These are phyloP conservation scores for Melanargia galathea DNA, from an alignment of 2,888 invertebrate genomes.

Conservation along the genomic window DNA sequence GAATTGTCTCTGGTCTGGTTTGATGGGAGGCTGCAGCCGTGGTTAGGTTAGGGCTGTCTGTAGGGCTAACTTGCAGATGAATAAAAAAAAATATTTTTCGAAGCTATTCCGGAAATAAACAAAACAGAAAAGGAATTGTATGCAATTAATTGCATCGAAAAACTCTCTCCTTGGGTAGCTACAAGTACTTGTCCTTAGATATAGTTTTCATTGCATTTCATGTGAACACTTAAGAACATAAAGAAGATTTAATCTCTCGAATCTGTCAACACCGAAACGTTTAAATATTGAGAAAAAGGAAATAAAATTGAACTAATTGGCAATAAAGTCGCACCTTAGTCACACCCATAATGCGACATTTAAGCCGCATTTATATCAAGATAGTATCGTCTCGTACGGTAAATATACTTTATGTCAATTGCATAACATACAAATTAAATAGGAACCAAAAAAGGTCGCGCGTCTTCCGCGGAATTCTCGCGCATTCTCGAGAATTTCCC, in stretches of 20 bases:
- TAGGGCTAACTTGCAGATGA: not conserved
- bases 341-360: constrained; percentile 9
- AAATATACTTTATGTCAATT: too few relatives aligned
- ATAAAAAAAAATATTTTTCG: not conserved
- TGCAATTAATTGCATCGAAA: not conserved
- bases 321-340: constrained; percentile 18
- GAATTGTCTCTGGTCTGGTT: too few relatives aligned
- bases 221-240: constrained; percentile 10
- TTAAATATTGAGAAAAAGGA: constrained; percentile 7
- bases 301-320: constrained; percentile 14
- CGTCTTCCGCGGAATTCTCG: too few relatives aligned
- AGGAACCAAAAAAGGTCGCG: too few relatives aligned
- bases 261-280: constrained; percentile 7
- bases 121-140: not conserved
- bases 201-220: constrained; percentile 10
- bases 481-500: too few relatives aligned
- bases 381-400: not conserved
- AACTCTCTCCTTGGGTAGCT: not conserved
- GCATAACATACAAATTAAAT: too few relatives aligned
- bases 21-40: too few relatives aligned
- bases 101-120: too few relatives aligned
- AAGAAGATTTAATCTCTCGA: not conserved
- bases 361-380: constrained; percentile 5
- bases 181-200: not conserved
- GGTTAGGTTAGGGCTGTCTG: too few relatives aligned